These are phyloP conservation scores for Epinotia ramella DNA, from an alignment of 2,888 invertebrate species.

Conservation along the genomic window DNA sequence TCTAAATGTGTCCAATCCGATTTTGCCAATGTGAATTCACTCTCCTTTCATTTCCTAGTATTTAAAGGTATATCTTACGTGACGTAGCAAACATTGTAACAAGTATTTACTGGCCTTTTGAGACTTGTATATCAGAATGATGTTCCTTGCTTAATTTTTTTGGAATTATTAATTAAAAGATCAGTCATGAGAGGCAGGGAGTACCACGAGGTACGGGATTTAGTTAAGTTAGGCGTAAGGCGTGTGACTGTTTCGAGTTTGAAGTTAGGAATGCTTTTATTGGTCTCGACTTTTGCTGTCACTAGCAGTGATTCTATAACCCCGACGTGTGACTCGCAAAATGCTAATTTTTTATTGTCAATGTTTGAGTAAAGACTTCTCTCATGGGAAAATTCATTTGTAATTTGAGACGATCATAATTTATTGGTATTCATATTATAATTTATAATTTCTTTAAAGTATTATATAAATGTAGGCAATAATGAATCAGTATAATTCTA, in stretches of 20 bases:
- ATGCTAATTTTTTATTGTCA: slow-evolving; percentile 37
- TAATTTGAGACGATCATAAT: slow-evolving; percentile 66
- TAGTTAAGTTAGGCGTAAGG: slow-evolving; percentile 73
- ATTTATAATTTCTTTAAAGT: slow-evolving; percentile 65
- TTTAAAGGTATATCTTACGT: slow-evolving; percentile 71
- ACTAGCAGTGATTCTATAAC: slow-evolving; percentile 67
- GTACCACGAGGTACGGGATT: slow-evolving; percentile 74
- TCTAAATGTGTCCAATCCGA: slow-evolving; percentile 50
- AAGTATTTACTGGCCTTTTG: slow-evolving; percentile 78
- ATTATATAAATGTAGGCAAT: slow-evolving; percentile 59
- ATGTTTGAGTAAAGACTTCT: slow-evolving; percentile 47
- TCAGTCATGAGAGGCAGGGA: slow-evolving; percentile 51
- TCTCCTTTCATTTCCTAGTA: slow-evolving; percentile 65
- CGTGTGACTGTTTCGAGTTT: slow-evolving; percentile 76
- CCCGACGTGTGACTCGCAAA: slow-evolving; percentile 57
- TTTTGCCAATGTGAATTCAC: slow-evolving; percentile 50
- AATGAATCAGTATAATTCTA: slow-evolving; percentile 67
- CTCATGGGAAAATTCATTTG: slow-evolving; percentile 59
- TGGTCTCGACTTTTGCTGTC: slow-evolving; percentile 63
- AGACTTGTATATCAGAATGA: slow-evolving; percentile 65
- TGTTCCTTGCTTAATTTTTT: slow-evolving; percentile 69
- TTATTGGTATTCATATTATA: slow-evolving; percentile 63
- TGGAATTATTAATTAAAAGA: slow-evolving; percentile 59
- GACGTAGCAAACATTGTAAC: slow-evolving; percentile 78
- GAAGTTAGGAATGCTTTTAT: slow-evolving; percentile 60